A percentile compares a stretch with the other conserved stretches of the same genome.
These are phyloP conservation scores for pig (Sus scrofa) DNA, from an alignment of 2,113 vertebrate genomes.

Conservation along the genomic window T2T-Sscrofa CM000821.6:58963001-58963500, in stretches of 20 bases:
- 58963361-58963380: background rate
- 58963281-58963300: background rate
- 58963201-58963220: constrained; percentile 32
- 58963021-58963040: background rate
- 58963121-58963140: background rate
- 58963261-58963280: background rate
- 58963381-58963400: constrained; percentile 7
- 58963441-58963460: background rate
- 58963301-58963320: background rate
- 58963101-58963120: background rate
- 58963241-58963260: constrained; percentile 23
- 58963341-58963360: background rate
- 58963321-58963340: constrained; percentile 22
- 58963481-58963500: constrained; percentile 16
- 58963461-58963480: background rate
- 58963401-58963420: background rate
- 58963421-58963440: background rate
- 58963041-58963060: background rate
- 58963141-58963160: constrained; percentile 22
- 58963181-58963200: constrained; percentile 48
- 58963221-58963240: constrained; percentile 10
- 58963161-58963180: constrained; percentile 38
- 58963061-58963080: background rate
- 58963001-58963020: constrained; percentile 18
- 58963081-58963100: constrained; percentile 32